Evolutionary conservation across 92 coral and sea anemone species (phyloP), one percentile per base, ranked within the genome.

Genomic region (Bergia sp.): DNA sequence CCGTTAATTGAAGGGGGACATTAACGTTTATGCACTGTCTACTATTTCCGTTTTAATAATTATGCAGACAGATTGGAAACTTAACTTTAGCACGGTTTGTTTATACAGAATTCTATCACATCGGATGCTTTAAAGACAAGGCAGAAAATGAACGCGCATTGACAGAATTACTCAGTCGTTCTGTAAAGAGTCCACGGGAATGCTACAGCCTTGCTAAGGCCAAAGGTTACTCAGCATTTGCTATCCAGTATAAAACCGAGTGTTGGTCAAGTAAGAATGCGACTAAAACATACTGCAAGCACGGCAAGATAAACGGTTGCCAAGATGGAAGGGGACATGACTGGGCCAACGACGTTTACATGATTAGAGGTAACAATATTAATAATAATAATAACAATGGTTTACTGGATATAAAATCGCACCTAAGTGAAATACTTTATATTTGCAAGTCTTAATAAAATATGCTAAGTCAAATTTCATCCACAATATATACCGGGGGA

Each of bases 251-350:
- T 43, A 37, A 61, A 2, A 16, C 0, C 1, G 55, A 77, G 58
- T 77, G 81, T 45, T 77, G 81, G 81, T 77, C 81, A 23, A 77
- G 81, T 45, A 37, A 45, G 39, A 77, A 44, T 77, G 81, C 81
- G 2, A 16, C 37, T 45, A 9, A 21, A 44, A 79, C 41, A 11
- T 79, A 79, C 8, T 23, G 42, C 65, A 47, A 10, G 0, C 61
- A 43, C 61, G 65, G 65, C 38, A 23, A 20, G 18, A 7, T 3
- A 29, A 79, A 0, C 41, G 21, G 2, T 5, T 21, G 38, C 38
- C 10, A 37, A 43, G 10, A 7, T 9, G 64, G 82, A 23, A 41
- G 21, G 53, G 81, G 81, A 44, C 13, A 21, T 1, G 41, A 16
- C 21, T 47, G 82, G 65, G 37, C 82, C 10, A 79, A 44, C 10